Conservation (phyloP, 2,113 vertebrate species). For the Chinchilla lanigera region DNA sequence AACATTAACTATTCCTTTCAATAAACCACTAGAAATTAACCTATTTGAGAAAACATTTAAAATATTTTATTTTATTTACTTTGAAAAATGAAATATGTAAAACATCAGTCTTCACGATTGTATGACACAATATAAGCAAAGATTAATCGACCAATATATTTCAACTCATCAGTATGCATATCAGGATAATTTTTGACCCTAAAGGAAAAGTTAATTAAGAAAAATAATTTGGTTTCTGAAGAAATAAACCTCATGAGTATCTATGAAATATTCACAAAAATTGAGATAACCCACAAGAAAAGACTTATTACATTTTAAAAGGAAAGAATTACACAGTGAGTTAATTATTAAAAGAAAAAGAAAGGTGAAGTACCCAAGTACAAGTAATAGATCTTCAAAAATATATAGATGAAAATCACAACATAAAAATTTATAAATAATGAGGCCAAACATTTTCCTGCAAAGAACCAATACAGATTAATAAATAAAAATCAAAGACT, state of each 20-base stretch:
- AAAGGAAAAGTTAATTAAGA: slow-evolving; percentile 17
- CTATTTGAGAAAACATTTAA: slow-evolving; percentile 8
- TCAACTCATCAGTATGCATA: background rate
- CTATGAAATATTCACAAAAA: background rate
- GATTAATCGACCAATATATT: background rate
- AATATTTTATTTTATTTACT: background rate
- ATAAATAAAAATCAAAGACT: background rate
- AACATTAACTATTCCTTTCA: too few species aligned
- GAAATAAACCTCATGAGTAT: background rate
- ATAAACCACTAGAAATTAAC: background rate
- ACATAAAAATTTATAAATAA: background rate
- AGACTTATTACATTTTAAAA: background rate
- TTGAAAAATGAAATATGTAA: slow-evolving; percentile 26
- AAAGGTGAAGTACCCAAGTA: background rate
- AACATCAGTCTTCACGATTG: background rate
- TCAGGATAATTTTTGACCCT: background rate
- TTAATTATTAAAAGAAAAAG: background rate
- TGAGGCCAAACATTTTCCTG: background rate
- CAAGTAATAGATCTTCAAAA: background rate
- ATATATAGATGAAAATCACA: background rate
- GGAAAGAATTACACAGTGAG: background rate
- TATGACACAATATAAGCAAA: background rate
- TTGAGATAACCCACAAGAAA: background rate
- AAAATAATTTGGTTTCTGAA: background rate
- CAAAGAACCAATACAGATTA: background rate